Evolutionary conservation across 2,888 invertebrate species (phyloP).

Genomic region (Cosmorhoe ocellata): DNA sequence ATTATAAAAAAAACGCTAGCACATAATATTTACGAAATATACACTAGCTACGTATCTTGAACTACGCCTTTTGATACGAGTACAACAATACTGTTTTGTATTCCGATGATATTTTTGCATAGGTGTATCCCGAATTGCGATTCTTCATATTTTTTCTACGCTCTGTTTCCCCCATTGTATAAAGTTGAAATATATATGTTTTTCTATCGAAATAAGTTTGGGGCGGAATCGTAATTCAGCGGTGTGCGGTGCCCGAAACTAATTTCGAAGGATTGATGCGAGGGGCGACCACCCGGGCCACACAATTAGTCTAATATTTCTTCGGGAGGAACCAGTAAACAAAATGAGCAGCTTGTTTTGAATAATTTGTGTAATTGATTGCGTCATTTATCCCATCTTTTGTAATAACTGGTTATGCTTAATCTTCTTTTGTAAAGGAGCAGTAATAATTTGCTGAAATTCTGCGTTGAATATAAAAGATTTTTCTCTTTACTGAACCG

Average conservation of each 20-base stretch:
- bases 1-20: too few species aligned
- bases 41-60: too few species aligned
- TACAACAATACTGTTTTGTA: too few species aligned
- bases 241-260: conserved; percentile 40
- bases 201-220: conserved; percentile 34
- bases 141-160: conserved; percentile 29
- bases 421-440: conserved; percentile 12
- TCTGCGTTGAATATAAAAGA: too few species aligned
- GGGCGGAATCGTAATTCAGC: conserved; percentile 26
- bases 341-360: conserved; percentile 27
- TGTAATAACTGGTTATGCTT: conserved; percentile 15
- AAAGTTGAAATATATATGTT: conserved; percentile 35
- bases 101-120: too few species aligned
- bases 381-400: conserved; percentile 29
- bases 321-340: conserved; percentile 39
- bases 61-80: background rate
- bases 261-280: conserved; percentile 47
- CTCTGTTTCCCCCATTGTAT: conserved; percentile 22
- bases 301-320: conserved; percentile 49
- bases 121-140: background rate
- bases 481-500: too few species aligned
- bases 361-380: conserved; percentile 30
- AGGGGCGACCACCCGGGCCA: conserved; percentile 24
- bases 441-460: background rate
- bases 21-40: too few species aligned